Evolutionary conservation across 2,888 invertebrate genomes (phyloP), one percentile per base, ranked within the genome.

Genomic region (Thalpophila matura): DNA sequence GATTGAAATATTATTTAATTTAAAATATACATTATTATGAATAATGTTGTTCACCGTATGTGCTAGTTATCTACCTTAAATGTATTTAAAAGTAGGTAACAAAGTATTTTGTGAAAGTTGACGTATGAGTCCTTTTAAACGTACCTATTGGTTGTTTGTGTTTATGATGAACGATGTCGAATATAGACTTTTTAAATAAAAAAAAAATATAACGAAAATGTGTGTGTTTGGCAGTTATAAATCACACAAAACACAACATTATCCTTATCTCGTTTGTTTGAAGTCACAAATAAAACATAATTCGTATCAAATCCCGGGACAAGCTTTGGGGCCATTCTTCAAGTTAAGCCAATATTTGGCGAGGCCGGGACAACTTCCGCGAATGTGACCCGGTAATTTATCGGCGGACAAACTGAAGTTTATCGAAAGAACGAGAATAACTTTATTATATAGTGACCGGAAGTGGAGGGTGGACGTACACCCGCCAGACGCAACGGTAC

Each of bases 391-490:
- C 87, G 89, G 91, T 95, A 94, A 95, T 95, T 95, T 95, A 95
- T 95, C 82, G 93, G 86, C 89, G 90, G 89, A 88, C 91, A 94
- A 93, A 94, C 91, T 93, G 90, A 91, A 94, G 92, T 95, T 94
- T 95, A 95, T 95, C 95, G 94, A 93, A 94, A 93, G 93, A 91
- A 92, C 88, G 92, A 86, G 92, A 95, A 94, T 94, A 94, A 95
- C 94, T 95, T 95, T 95, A 95, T 95, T 95, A 95, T 91, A 92
- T 91, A 93, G 89, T 94, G 93, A 94, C 93, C 95, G 95, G 94
- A 95, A 89, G 86, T 86, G 75, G 86, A 86, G 87, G 85, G 86
- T 81, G 83, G 83, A 82, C 78, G 80, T 71, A 67, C 70, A 68
- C 74, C 83, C 75, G 79, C 77, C 67, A 72, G 71, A 74, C 81